Base-by-base conservation (phyloP, 2,797 vertebrate species). In the Oophaga sylvatica region DNA sequence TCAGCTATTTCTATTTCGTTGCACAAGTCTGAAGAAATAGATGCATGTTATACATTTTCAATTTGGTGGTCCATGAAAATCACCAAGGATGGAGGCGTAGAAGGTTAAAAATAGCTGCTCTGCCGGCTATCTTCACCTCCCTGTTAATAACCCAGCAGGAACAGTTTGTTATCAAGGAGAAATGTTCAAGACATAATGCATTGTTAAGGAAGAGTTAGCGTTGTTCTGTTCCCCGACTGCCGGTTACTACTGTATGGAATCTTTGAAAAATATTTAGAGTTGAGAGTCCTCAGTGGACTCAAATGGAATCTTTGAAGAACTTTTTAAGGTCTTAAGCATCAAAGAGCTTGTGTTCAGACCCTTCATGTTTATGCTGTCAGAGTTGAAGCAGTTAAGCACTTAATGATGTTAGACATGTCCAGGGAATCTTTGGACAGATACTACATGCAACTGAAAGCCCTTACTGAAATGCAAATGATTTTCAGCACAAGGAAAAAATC, bases 381-480 rank as follows among this genome's bases (percentile, higher is more conserved):
- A 87, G 80, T 83, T 89, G 88, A 89, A 89, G 84, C 65, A 45
- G 84, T 89, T 89, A 89, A 89, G 80, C 88, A 86, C 88, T 86
- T 89, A 86, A 89, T 83, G 35, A 83, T 89, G 80, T 86, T 86
- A 85, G 83, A 83, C 88, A 89, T 89, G 81, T 89, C 88, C 88
- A 80, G 84, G 84, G 80, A 89, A 85, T 78, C 80, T 89, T 89
- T 86, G 71, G 88, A 80, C 84, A 78, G 65, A 83, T 89, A 86
- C 67, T 80, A 76, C 83, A 79, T 35, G 63, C 80, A 83, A 89
- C 84, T 83, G 76, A 89, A 89, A 83, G 65, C 84, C 77, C 80
- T 83, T 80, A 86, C 88, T 89, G 88, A 89, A 89, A 89, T 89
- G 88, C 88, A 89, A 89, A 89, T 89, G 80, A 71, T 68, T 63